phyloP scores from a whole-genome alignment of 2,797 vertebrate species.

The Dryobates pubescens region DNA sequence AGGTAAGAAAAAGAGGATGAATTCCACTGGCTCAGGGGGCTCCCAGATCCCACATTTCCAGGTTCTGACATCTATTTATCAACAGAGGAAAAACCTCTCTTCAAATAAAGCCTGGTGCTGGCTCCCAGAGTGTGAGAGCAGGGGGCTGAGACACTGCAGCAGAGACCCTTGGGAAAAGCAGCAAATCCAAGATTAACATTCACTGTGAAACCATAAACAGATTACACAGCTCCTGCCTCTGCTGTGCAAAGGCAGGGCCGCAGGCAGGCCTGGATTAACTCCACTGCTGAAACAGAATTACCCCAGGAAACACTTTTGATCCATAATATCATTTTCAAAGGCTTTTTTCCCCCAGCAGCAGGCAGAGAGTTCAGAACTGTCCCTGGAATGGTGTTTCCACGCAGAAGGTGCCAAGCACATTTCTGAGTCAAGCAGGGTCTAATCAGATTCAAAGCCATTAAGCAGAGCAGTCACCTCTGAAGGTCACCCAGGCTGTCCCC shows the following conservation, averaged over 20 bases:
- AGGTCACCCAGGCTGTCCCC: slow-evolving; percentile 17
- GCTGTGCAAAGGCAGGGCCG: slow-evolving; percentile 44
- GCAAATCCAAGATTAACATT: slow-evolving; percentile 65
- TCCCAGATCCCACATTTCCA: background rate
- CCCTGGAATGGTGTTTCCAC: slow-evolving; percentile 34
- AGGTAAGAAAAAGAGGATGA: background rate
- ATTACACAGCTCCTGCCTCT: slow-evolving; percentile 63
- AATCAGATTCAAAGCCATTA: slow-evolving; percentile 59
- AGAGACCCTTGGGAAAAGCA: slow-evolving; percentile 42
- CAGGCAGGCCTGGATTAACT: slow-evolving; percentile 61
- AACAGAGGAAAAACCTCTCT: background rate
- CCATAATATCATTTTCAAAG: slow-evolving; percentile 61
- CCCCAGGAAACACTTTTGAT: slow-evolving; percentile 34
- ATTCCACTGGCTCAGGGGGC: background rate
- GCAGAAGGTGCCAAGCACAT: slow-evolving; percentile 19
- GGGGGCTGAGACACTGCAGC: slow-evolving; percentile 15
- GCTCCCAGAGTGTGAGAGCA: background rate
- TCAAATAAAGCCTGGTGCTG: background rate
- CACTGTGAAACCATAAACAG: slow-evolving; percentile 66
- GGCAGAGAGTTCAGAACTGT: slow-evolving; percentile 37
- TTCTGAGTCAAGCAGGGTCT: background rate
- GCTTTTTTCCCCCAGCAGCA: background rate
- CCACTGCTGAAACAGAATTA: slow-evolving; percentile 38
- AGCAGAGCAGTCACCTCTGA: slow-evolving; percentile 40
- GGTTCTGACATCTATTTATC: background rate